These are phyloP conservation scores for Microctenopoma steveboyesi DNA, from an alignment of 2,797 vertebrate genomes.

Conservation along the genomic window DNA sequence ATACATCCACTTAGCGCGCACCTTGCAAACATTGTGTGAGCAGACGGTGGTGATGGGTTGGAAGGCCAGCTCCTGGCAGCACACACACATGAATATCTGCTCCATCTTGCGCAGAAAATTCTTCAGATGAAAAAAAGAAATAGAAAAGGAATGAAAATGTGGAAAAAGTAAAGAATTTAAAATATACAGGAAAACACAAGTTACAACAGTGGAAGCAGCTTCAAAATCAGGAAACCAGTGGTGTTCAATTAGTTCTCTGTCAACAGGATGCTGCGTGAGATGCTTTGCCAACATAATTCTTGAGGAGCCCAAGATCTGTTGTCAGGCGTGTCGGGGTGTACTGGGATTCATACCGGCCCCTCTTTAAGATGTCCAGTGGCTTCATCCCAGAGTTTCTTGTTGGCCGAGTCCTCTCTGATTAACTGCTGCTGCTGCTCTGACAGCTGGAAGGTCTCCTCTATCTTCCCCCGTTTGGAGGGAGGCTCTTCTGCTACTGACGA, in stretches of 20 bases:
- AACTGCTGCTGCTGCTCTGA: slow-evolving; percentile 91
- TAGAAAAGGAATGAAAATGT: slow-evolving; percentile 1
- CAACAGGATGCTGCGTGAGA: background rate
- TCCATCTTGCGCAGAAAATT: slow-evolving; percentile 98
- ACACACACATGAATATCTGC: slow-evolving; percentile 98
- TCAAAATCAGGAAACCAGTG: background rate
- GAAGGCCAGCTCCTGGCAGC: slow-evolving; percentile 98
- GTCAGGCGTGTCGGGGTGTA: background rate
- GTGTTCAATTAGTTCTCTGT: background rate
- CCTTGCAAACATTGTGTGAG: slow-evolving; percentile 98
- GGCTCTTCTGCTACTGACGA: slow-evolving; percentile 66
- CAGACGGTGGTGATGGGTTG: slow-evolving; percentile 97
- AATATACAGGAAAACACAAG: background rate
- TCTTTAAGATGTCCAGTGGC: slow-evolving; percentile 91
- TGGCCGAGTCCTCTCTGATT: slow-evolving; percentile 91
- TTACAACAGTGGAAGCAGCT: background rate
- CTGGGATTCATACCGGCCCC: slow-evolving; percentile 88
- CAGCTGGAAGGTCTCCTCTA: slow-evolving; percentile 91
- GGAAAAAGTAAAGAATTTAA: background rate
- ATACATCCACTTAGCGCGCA: slow-evolving; percentile 62
- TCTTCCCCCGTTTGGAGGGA: slow-evolving; percentile 87
- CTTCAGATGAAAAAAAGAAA: slow-evolving; percentile 68
- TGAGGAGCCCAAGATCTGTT: background rate
- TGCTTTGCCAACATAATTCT: background rate
- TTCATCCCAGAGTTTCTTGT: slow-evolving; percentile 98